These are phyloP conservation scores for Heterochromis multidens DNA, from an alignment of 2,113 vertebrate species.

Conservation along the genomic window DNA sequence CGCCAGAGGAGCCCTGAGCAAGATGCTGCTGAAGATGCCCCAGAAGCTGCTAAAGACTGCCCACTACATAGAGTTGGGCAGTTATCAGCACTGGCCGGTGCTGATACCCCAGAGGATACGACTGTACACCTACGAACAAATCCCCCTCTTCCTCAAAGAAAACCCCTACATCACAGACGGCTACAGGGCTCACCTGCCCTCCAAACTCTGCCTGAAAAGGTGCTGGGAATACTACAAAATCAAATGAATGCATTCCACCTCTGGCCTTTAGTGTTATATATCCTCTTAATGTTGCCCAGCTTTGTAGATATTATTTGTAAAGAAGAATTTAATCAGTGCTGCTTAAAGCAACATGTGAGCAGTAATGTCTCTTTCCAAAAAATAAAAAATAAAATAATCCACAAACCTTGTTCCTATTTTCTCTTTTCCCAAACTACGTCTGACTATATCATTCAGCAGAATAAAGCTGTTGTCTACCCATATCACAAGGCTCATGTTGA, in stretches of 20 bases:
- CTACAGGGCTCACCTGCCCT: slow-evolving; percentile 94
- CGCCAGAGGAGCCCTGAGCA: background rate
- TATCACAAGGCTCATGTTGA: no score
- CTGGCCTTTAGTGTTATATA: background rate
- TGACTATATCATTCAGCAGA: no score
- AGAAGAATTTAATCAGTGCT: no score
- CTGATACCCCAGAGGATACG: slow-evolving; percentile 90
- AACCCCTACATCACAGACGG: slow-evolving; percentile 98
- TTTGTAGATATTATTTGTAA: no score
- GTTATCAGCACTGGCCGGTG: slow-evolving; percentile 94
- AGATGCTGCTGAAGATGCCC: slow-evolving; percentile 80
- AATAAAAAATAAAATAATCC: no score
- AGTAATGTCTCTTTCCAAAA: no score
- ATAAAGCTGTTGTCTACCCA: no score
- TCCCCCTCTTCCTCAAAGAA: slow-evolving; percentile 91
- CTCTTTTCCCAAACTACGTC: no score
- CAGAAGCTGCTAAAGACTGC: slow-evolving; percentile 88
- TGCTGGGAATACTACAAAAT: slow-evolving; percentile 38
- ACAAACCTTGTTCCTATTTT: no score
- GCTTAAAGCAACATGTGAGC: no score
- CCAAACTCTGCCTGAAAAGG: slow-evolving; percentile 93
- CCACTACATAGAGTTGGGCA: slow-evolving; percentile 93
- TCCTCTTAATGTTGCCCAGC: background rate
- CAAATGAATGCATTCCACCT: background rate
- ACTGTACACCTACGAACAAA: slow-evolving; percentile 95